Conservation (phyloP, 2,797 vertebrate genomes). For the Pachyuromys duprasi region DNA sequence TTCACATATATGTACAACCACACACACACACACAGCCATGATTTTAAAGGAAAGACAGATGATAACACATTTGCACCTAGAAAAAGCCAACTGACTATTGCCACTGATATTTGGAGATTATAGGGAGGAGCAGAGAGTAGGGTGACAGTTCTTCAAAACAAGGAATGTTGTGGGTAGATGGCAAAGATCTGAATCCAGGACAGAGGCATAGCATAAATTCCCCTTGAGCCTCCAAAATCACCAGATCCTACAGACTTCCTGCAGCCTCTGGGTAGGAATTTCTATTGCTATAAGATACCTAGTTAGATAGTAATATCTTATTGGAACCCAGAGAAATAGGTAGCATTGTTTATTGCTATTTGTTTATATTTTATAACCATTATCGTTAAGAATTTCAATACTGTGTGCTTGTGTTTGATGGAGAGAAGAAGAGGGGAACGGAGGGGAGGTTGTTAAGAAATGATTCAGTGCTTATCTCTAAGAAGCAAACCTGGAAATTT, state of each 20-base stretch:
- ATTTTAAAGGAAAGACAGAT: neutral
- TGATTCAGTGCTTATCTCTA: too few relatives aligned
- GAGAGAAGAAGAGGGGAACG: too few relatives aligned
- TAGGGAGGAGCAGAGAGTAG: neutral
- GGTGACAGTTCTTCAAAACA: neutral
- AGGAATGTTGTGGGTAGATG: neutral
- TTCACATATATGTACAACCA: neutral
- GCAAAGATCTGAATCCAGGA: neutral
- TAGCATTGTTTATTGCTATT: neutral
- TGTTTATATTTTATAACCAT: neutral
- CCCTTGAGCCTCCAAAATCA: neutral
- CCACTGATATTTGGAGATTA: neutral
- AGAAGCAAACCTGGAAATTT: too few relatives aligned
- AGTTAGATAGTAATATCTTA: neutral
- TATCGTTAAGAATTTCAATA: constrained; percentile 28
- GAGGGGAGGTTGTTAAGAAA: too few relatives aligned
- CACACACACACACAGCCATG: neutral
- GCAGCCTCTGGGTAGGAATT: neutral
- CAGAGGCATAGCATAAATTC: neutral
- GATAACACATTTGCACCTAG: neutral
- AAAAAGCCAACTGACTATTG: neutral
- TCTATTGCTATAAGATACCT: neutral
- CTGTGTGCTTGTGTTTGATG: too few relatives aligned
- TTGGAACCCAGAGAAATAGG: neutral
- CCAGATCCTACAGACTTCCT: neutral